Evolutionary conservation across 2,113 vertebrate genomes (phyloP), one percentile per base, ranked within the genome.

Genomic region (Oncorhynchus mykiss): DNA sequence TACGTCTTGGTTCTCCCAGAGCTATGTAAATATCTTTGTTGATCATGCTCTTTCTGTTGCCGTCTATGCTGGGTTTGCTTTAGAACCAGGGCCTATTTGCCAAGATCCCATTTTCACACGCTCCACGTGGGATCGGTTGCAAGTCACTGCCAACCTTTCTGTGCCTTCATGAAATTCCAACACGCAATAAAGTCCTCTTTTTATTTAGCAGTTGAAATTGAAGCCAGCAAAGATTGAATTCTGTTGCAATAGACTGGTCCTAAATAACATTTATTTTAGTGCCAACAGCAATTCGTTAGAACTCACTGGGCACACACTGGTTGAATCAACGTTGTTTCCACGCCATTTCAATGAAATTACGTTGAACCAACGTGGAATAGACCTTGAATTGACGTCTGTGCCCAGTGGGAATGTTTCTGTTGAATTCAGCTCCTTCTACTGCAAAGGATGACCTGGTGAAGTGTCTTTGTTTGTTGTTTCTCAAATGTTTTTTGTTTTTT

Each of bases 81-180:
- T 64, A 77, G 77, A 70, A 45, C 16, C 62, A 72, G 31, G 54
- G 70, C 66, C 71, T 39, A 65, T 45, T 45, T 64, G 90, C 91
- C 89, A 89, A 81, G 71, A 77, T 72, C 48, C 67, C 81, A 83
- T 88, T 92, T 89, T 88, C 85, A 84, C 86, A 86, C 80, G 81
- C 25, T 76, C 79, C 82, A 34, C 29, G 7, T 22, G 82, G 84
- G 80, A 49, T 75, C 11, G 64, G 83, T 77, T 78, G 77, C 85
- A 81, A 74, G 78, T 18, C 51, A 49, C 64, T 79, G 80, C 85
- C 77, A 79, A 80, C 77, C 72, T 81, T 76, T 78, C 49, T 80
- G 59, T 31, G 73, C 54, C 66, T 73, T 79, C 70, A 14, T 48
- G 60, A 75, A 77, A 71, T 79, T 71, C 74, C 60, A 39, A 81